Evolutionary conservation across 2,797 vertebrate genomes (phyloP).

Genomic region (Adelosebastes latens): DNA sequence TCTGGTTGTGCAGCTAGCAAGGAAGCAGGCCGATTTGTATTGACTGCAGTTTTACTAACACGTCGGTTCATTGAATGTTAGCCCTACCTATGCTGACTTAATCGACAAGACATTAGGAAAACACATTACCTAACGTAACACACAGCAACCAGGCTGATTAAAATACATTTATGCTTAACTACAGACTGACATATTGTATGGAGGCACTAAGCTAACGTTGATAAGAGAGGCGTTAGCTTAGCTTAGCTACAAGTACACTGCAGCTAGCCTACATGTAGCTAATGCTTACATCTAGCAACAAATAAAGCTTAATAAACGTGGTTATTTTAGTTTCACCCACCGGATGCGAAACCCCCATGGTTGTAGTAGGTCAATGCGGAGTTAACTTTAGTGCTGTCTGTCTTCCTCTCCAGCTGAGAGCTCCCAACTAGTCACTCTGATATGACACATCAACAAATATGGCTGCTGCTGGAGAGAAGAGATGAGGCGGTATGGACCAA

Average conservation of each 20-base stretch:
- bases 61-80: slow-evolving; percentile 6
- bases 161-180: not conserved
- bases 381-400: slow-evolving; percentile 39
- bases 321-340: slow-evolving; percentile 51
- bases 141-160: not conserved
- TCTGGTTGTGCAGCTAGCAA: not conserved
- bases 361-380: not conserved
- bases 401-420: slow-evolving; percentile 56
- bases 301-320: not conserved
- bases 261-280: slow-evolving; percentile 6
- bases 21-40: not conserved
- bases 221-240: slow-evolving; percentile 36
- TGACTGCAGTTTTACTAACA: slow-evolving; percentile 4
- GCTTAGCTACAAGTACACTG: not conserved
- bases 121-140: not conserved
- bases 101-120: not conserved
- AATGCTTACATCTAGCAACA: slow-evolving; percentile 14
- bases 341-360: slow-evolving; percentile 64
- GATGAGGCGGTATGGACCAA: slow-evolving; percentile 54
- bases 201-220: slow-evolving; percentile 35
- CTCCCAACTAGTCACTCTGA: slow-evolving; percentile 66
- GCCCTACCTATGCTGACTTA: not conserved
- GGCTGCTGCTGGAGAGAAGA: slow-evolving; percentile 68
- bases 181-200: slow-evolving; percentile 3
- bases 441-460: slow-evolving; percentile 91